Base-by-base conservation (phyloP, 1,140 invertebrate species). In the Brachionus sp. region DNA sequence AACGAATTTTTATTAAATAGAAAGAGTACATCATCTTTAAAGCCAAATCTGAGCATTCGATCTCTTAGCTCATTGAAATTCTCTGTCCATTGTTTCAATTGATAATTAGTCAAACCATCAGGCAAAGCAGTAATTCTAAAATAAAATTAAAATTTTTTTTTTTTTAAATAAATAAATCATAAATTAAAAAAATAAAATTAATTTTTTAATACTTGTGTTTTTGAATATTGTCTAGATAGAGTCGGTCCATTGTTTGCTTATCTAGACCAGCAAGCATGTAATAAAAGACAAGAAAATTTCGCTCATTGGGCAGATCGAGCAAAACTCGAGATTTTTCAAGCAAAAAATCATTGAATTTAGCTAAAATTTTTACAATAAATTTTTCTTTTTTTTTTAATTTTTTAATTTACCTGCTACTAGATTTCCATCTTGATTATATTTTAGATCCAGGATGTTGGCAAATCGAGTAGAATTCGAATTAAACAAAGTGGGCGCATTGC, bases 401-500 rank as follows among this genome's bases (percentile, higher is more conserved):
- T 16, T n/a, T 35, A 62, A 57, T 35, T 42, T 64, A 80, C 77
- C 57, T 19, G 93, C 93, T 1, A 92, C 92, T 46, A 94, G 89
- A 91, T 94, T 95, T n/a, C 94, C 94, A 19, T 93, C 93, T 84
- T 91, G 91, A 13, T 94, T 93, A 68, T 87, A 87, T 35, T 57
- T 82, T 6, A 88, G 82, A 68, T 88, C 95, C 85, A 98, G 95
- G 87, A 96, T 97, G 89, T 98, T 97, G 46, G 95, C 95, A 89
- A 97, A 98, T 84, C 96, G 91, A 91, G 94, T 96, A 62, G 95
- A 96, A 89, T 98, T 98, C 87, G 96, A 95, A 86, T 98, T 98
- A 86, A 97, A 95, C 5, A 95, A 93, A 19, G 95, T 98, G 90
- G 96, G 95, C 0, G 96, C 95, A 90, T 98, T 98, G 29, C 96